Percentiles rank a stretch among this genome's conserved stretches.
Conservation (phyloP, 2,113 vertebrate genomes). For the Columba janthina region DNA sequence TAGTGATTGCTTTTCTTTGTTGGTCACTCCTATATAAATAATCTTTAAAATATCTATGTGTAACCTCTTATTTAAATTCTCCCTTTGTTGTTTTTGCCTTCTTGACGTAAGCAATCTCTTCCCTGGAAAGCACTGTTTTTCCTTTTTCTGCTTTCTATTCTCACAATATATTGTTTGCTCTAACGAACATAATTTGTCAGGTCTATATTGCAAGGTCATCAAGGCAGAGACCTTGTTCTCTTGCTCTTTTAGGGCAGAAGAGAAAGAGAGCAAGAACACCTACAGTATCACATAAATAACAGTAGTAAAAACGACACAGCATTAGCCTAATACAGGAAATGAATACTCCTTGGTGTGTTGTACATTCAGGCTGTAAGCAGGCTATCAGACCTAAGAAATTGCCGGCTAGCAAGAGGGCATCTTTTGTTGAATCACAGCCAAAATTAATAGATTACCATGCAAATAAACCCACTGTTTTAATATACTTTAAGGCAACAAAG, state of each 20-base stretch:
- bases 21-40: neutral
- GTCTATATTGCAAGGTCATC: neutral
- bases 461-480: neutral
- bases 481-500: neutral
- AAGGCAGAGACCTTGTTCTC: neutral
- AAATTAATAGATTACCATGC: constrained; percentile 24
- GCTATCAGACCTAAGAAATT: neutral
- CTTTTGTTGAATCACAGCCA: neutral
- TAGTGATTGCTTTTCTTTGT: neutral
- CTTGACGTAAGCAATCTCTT: neutral
- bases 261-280: neutral
- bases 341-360: constrained; percentile 5
- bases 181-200: neutral
- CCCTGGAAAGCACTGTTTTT: neutral
- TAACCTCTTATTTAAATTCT: neutral
- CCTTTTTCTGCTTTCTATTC: neutral
- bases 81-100: neutral
- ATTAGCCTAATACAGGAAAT: constrained; percentile 28
- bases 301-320: constrained; percentile 20
- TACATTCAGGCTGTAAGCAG: constrained; percentile 9
- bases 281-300: neutral
- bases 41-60: neutral
- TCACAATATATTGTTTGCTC: neutral
- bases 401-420: neutral
- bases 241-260: neutral